Percentiles rank a stretch among this genome's conserved stretches.
Evolutionary conservation across 2,888 invertebrate species (phyloP).

Genomic region (Sericinus montela): DNA sequence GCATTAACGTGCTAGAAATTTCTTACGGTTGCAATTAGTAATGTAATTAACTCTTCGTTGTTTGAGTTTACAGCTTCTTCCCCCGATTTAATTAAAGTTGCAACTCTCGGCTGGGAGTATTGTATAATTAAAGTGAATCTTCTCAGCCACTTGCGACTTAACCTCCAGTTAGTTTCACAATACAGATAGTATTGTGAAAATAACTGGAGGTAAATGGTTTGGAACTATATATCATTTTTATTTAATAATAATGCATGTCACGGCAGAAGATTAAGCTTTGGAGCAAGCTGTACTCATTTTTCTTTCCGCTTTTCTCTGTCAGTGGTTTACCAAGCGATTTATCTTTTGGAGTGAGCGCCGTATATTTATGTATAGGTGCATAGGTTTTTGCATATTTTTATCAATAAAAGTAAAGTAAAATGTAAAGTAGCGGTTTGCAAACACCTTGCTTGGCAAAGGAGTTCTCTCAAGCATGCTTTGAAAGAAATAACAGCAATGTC

Average conservation of each 20-base stretch:
- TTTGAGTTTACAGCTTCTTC: slow-evolving; percentile 8
- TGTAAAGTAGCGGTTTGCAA: too few relatives aligned
- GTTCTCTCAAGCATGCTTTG: too few relatives aligned
- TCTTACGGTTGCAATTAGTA: slow-evolving; percentile 3
- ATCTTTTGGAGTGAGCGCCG: background rate
- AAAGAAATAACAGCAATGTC: too few relatives aligned
- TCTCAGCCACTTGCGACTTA: background rate
- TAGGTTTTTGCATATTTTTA: too few relatives aligned
- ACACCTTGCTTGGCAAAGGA: too few relatives aligned
- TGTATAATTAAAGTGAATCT: background rate
- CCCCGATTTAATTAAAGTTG: slow-evolving; percentile 11
- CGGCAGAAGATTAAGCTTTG: slow-evolving; percentile 2
- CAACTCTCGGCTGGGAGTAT: background rate
- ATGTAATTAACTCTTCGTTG: slow-evolving; percentile 7
- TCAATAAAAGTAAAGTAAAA: too few relatives aligned
- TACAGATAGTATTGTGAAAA: too few relatives aligned
- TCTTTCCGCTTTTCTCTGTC: background rate
- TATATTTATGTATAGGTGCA: too few relatives aligned
- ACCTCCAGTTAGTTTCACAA: background rate
- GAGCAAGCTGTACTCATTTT: slow-evolving; percentile 6
- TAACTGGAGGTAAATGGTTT: too few relatives aligned
- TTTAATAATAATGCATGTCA: background rate
- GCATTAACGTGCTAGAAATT: background rate
- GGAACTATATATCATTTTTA: background rate
- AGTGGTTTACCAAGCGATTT: background rate